A percentile compares a stretch with the other conserved stretches of the same genome.
Conservation (phyloP, 2,113 vertebrate genomes). For the Cariama cristata region DNA sequence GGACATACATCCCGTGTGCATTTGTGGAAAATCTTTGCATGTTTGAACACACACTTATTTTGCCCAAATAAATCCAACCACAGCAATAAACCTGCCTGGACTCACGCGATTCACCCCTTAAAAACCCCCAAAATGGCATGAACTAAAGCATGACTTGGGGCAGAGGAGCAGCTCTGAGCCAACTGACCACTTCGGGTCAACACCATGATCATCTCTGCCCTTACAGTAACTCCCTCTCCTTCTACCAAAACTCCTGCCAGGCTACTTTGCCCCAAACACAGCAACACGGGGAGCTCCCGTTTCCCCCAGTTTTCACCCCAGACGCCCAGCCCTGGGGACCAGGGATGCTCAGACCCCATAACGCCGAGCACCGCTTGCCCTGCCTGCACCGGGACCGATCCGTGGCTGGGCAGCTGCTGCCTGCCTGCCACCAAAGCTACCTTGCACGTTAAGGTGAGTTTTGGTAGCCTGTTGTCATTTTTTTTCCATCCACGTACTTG, state of each 20-base stretch:
- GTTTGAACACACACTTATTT: neutral
- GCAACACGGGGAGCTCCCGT: fast-evolving
- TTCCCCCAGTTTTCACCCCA: neutral
- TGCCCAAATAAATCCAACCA: neutral
- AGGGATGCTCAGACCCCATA: fast-evolving
- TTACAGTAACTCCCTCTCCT: neutral
- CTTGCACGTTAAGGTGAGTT: neutral
- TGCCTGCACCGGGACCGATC: fast-evolving
- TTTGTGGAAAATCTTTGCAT: neutral
- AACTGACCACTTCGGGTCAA: neutral
- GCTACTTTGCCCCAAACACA: neutral
- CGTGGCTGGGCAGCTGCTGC: neutral
- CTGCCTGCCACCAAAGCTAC: fast-evolving
- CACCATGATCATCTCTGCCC: fast-evolving
- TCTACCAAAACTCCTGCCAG: neutral
- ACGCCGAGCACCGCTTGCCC: fast-evolving
- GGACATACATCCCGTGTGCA: fast-evolving
- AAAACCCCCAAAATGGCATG: fast-evolving
- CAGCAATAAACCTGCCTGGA: neutral
- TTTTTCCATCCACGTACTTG: neutral
- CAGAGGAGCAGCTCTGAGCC: neutral
- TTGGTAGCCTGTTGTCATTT: neutral
- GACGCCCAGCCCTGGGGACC: fast-evolving
- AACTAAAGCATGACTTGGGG: no score
- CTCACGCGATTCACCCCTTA: neutral